phyloP scores from a whole-genome alignment of 2,797 vertebrate genomes.

The Craterocephalus amniculus region DNA sequence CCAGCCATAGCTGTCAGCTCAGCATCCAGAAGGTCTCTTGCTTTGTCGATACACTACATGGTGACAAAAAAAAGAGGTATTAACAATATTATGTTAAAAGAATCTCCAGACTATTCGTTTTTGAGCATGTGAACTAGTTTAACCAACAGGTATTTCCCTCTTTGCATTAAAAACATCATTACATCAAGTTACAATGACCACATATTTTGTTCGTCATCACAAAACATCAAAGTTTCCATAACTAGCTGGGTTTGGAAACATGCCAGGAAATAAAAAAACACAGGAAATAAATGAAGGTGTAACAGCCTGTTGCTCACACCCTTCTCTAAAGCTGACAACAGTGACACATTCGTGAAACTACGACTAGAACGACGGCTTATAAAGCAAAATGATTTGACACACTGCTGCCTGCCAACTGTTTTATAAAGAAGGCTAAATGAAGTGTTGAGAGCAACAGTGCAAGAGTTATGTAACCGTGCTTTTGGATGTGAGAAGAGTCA shows the following conservation, averaged over 20 bases:
- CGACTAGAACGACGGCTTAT: constrained; percentile 28
- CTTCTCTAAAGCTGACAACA: constrained; percentile 43
- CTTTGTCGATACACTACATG: constrained; percentile 96
- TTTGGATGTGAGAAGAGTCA: constrained; percentile 24
- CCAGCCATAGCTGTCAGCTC: constrained; percentile 99
- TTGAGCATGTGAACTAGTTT: neutral
- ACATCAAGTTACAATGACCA: neutral
- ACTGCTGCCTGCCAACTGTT: constrained; percentile 40
- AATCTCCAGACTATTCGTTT: neutral
- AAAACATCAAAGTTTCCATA: constrained; percentile 6
- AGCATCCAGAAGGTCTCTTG: constrained; percentile 95
- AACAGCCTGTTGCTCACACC: constrained; percentile 25
- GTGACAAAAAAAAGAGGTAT: neutral
- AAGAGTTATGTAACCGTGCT: constrained; percentile 43
- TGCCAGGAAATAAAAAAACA: constrained; percentile 40
- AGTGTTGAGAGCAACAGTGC: constrained; percentile 46
- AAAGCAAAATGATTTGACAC: constrained; percentile 37
- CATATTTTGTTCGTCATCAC: neutral
- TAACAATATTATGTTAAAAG: neutral
- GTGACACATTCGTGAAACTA: constrained; percentile 39
- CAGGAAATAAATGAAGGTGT: constrained; percentile 28
- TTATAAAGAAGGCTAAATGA: constrained; percentile 52
- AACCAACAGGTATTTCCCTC: neutral
- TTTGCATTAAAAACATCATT: constrained; percentile 1
- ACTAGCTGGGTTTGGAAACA: constrained; percentile 15